phyloP scores from a whole-genome alignment of 2,797 vertebrate species.

The Chloroceryle amazona region DNA sequence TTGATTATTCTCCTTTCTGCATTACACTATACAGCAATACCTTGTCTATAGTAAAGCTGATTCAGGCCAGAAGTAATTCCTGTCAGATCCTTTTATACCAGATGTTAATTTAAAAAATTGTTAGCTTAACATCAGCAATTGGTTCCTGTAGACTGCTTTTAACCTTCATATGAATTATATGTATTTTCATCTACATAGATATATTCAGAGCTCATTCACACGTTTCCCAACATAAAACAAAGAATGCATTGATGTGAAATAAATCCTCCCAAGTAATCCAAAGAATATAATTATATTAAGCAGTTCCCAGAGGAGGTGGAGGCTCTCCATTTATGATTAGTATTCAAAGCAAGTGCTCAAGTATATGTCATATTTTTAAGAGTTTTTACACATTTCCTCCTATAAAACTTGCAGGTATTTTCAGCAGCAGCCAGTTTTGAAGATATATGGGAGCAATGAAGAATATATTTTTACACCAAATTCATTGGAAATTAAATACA shows the following conservation, averaged over 20 bases:
- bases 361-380: background rate
- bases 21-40: background rate
- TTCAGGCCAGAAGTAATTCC: background rate
- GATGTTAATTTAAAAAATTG: background rate
- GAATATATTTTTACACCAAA: background rate
- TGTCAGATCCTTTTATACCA: background rate
- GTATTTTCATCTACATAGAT: background rate
- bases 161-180: background rate
- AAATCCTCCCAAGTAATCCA: background rate
- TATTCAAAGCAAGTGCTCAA: background rate
- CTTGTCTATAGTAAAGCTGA: background rate
- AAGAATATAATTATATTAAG: background rate
- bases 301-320: background rate
- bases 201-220: background rate
- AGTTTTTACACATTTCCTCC: background rate
- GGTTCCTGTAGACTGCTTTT: background rate
- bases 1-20: background rate
- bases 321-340: background rate
- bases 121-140: background rate
- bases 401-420: background rate
- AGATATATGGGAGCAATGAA: background rate
- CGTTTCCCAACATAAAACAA: background rate
- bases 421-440: background rate
- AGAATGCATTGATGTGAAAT: background rate
- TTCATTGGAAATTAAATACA: background rate